phyloP scores from a whole-genome alignment of 2,113 vertebrate genomes.

The Engraulis encrasicolus region DNA sequence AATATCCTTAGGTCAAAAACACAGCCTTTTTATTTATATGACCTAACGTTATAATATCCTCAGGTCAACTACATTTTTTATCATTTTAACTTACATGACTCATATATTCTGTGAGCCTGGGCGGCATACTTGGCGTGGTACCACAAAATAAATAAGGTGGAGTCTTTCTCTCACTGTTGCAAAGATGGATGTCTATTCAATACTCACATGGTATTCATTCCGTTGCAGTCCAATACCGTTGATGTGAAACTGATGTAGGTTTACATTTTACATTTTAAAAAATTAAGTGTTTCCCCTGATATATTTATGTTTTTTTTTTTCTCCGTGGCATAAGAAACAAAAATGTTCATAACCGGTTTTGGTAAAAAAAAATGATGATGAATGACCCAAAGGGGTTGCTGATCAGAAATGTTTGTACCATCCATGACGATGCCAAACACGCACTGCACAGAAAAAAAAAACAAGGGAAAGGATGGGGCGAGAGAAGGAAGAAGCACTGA shows the following conservation, averaged over 20 bases:
- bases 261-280: neutral
- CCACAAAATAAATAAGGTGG: constrained; percentile 73
- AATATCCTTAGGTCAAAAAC: constrained; percentile 69
- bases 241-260: neutral
- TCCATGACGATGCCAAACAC: neutral
- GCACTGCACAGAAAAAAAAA: neutral
- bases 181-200: constrained; percentile 46
- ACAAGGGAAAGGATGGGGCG: neutral
- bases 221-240: constrained; percentile 36
- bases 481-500: neutral
- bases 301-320: neutral
- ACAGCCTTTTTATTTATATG: constrained; percentile 62
- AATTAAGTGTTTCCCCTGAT: neutral
- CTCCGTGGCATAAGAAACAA: constrained; percentile 1
- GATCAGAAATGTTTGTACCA: neutral
- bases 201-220: constrained; percentile 47
- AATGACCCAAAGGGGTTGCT: neutral
- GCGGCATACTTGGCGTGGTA: constrained; percentile 62
- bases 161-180: constrained; percentile 56
- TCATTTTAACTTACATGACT: constrained; percentile 71
- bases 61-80: neutral
- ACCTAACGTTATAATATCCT: constrained; percentile 56
- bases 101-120: constrained; percentile 64
- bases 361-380: neutral
- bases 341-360: neutral